These are phyloP conservation scores for Paratrypauchen microcephalus DNA, from an alignment of 2,797 vertebrate species.

Conservation along the genomic window DNA sequence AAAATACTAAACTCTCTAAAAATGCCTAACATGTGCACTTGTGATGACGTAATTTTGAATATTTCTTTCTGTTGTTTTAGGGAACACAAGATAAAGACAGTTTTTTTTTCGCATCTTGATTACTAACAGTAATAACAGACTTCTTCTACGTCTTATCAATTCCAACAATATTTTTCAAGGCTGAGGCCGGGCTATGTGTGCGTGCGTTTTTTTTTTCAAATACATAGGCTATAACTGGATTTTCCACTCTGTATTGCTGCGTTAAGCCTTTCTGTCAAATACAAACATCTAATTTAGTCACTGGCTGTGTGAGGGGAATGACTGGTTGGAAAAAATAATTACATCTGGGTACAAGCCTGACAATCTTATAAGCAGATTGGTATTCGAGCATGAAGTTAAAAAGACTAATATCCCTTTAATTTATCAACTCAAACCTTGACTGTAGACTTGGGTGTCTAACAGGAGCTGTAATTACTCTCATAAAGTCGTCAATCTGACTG, in stretches of 20 bases:
- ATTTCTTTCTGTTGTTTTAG: background rate
- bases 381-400: slow-evolving; percentile 73
- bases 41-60: background rate
- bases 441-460: slow-evolving; percentile 46
- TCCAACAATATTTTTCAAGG: slow-evolving; percentile 16
- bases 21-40: background rate
- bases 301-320: slow-evolving; percentile 67
- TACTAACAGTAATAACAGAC: too few relatives aligned
- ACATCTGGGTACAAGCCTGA: slow-evolving; percentile 63
- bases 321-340: slow-evolving; percentile 76
- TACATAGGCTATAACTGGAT: slow-evolving; percentile 58
- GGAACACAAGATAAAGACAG: background rate
- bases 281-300: slow-evolving; percentile 76
- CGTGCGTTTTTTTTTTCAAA: slow-evolving; percentile 23
- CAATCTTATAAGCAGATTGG: slow-evolving; percentile 69
- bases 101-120: background rate
- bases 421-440: slow-evolving; percentile 59
- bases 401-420: slow-evolving; percentile 64
- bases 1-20: background rate
- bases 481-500: slow-evolving; percentile 43
- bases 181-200: slow-evolving; percentile 20
- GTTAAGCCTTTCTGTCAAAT: slow-evolving; percentile 70
- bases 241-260: slow-evolving; percentile 63
- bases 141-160: background rate
- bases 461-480: slow-evolving; percentile 53